Evolutionary conservation across 2,888 invertebrate species (phyloP), one percentile per base, ranked within the genome.

Genomic region (Caenorhabditis becei): DNA sequence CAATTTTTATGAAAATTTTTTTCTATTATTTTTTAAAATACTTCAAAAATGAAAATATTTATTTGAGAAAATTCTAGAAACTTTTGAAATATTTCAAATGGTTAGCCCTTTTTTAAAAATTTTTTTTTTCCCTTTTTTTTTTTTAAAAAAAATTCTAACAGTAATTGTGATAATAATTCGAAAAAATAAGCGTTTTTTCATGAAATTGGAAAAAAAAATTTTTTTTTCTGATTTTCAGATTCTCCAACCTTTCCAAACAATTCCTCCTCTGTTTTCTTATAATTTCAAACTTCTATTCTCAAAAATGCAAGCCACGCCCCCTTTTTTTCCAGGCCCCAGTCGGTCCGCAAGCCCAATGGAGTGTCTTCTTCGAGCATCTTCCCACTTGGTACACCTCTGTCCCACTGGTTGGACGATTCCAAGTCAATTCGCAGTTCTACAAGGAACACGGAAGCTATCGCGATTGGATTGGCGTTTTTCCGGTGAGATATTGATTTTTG

Each of bases 391-490:
- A 82, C 61, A 70, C 81, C 18, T 63, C 83, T 0, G 61, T 86
- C n/a, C 84, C 88, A 16, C 59, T 89, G 24, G 79, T 86, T 10
- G 86, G 84, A 54, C 82, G 88, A 53, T 87, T 87, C 49, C 82
- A 80, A 44, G 65, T 83, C 44, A 56, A 70, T 51, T 26, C 53
- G 10, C 56, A 75, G 24, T 89, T 79, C 28, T 89, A 88, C 84
- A 71, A 77, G n/a, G 58, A 74, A 20, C 59, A 79, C 28, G 88
- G 88, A 26, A 86, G 88, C 28, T 87, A 86, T 74, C 75, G 81
- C 32, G 89, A 89, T 59, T 89, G 89, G 89, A 75, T 89, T 26
- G 86, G 87, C 3, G 67, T 88, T 4, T 85, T 82, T 41, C 85
- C 86, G 47, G 82, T 83, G 41, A 41, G 70, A 49, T 58, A 18